A percentile compares a stretch with the other conserved stretches of the same genome.
phyloP scores from a whole-genome alignment of 1,140 invertebrate genomes.

The Drosophila nikananu region DNA sequence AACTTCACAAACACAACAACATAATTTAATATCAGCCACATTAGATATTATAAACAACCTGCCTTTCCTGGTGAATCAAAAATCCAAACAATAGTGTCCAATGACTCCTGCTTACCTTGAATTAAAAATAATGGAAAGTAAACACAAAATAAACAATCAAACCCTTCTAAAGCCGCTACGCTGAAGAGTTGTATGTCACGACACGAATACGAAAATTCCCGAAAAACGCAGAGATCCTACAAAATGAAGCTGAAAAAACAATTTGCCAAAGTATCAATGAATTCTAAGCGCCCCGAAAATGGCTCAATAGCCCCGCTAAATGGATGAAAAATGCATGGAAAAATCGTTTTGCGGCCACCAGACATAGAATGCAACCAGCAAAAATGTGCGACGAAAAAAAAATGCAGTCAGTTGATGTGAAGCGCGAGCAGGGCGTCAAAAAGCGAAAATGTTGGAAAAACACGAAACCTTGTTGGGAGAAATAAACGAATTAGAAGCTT shows the following conservation, averaged over 20 bases:
- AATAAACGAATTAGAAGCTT: conserved; percentile 25
- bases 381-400: conserved; percentile 41
- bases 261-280: conserved; percentile 76
- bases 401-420: conserved; percentile 21
- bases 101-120: neutral
- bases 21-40: neutral
- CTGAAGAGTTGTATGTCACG: conserved; percentile 29
- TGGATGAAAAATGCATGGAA: conserved; percentile 77
- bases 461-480: conserved; percentile 14
- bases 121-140: neutral
- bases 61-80: neutral
- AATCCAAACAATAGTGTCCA: neutral
- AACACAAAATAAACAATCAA: conserved; percentile 1
- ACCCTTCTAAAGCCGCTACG: neutral
- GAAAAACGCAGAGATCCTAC: conserved; percentile 20
- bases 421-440: conserved; percentile 42
- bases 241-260: conserved; percentile 57
- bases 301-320: conserved; percentile 68
- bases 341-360: conserved; percentile 71
- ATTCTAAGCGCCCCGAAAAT: conserved; percentile 77
- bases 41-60: neutral
- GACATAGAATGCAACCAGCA: conserved; percentile 46
- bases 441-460: conserved; percentile 67
- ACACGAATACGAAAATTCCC: neutral
- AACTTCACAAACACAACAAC: neutral